These are phyloP conservation scores for Parazoanthus darwini DNA, from an alignment of 92 coral and sea anemone species.

Conservation along the genomic window DNA sequence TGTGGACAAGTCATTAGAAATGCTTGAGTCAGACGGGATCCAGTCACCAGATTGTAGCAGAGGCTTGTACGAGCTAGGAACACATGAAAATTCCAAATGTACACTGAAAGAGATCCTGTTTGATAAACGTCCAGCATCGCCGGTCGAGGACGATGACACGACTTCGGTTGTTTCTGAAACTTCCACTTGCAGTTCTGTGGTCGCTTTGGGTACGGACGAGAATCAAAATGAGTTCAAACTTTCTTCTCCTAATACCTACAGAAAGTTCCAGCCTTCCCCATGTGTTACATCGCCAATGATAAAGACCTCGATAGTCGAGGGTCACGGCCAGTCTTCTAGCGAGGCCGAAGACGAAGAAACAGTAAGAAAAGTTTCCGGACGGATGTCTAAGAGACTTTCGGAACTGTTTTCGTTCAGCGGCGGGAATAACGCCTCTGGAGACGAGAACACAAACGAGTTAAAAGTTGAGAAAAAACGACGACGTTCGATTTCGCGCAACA, in stretches of 20 bases:
- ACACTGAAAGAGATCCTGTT: slow-evolving; percentile 57
- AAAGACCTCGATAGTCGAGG: slow-evolving; percentile 39
- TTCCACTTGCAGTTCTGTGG: slow-evolving; percentile 69
- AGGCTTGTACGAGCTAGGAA: not conserved
- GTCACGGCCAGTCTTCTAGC: slow-evolving; percentile 68
- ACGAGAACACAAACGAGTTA: slow-evolving; percentile 48
- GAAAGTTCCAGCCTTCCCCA: not conserved
- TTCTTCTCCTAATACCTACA: slow-evolving; percentile 12
- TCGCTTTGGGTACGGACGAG: slow-evolving; percentile 29
- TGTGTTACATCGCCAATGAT: slow-evolving; percentile 13
- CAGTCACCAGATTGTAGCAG: slow-evolving; percentile 58
- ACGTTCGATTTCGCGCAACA: slow-evolving; percentile 60
- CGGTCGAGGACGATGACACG: slow-evolving; percentile 60
- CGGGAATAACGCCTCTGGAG: slow-evolving; percentile 31
- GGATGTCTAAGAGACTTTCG: slow-evolving; percentile 67
- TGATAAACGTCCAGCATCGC: slow-evolving; percentile 51
- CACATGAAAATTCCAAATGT: not conserved
- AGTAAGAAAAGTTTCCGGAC: slow-evolving; percentile 51
- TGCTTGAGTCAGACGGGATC: slow-evolving; percentile 56
- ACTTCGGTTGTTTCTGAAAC: slow-evolving; percentile 65
- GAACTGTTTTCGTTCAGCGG: slow-evolving; percentile 72
- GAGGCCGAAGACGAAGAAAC: slow-evolving; percentile 81
- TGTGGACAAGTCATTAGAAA: slow-evolving; percentile 55
- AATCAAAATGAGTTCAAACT: not conserved
- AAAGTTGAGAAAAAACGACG: slow-evolving; percentile 64